phyloP scores from a whole-genome alignment of 37 sponge, comb jelly and placozoan genomes.

The Oopsacas minuta region DNA sequence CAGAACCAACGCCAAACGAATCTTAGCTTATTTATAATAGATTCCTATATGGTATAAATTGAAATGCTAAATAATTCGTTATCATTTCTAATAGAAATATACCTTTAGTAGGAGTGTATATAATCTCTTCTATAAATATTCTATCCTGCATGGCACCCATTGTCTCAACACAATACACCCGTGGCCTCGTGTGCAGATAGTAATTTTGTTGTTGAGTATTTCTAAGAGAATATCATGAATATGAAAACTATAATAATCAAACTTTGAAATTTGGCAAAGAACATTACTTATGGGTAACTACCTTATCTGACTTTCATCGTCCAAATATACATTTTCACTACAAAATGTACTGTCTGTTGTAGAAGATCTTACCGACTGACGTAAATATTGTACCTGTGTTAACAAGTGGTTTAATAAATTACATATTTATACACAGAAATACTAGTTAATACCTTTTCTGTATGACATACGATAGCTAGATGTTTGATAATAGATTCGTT shows the following conservation, averaged over 20 bases:
- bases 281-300: not conserved
- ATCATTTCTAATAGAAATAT: too few relatives aligned
- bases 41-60: not conserved
- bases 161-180: conserved; percentile 2
- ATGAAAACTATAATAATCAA: not conserved
- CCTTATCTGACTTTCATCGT: not conserved
- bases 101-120: not conserved
- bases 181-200: not conserved
- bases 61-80: not conserved
- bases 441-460: not conserved
- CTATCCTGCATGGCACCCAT: not conserved
- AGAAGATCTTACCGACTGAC: not conserved
- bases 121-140: conserved; percentile 15
- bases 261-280: not conserved
- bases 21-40: too few relatives aligned
- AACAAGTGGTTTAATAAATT: too few relatives aligned
- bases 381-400: not conserved
- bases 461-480: not conserved
- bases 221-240: not conserved
- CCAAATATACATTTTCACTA: not conserved
- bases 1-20: too few relatives aligned
- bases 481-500: not conserved
- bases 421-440: not conserved
- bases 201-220: not conserved
- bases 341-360: not conserved